Evolutionary conservation across 2,113 vertebrate species (phyloP).

Genomic region (Muntiacus muntjak): DNA sequence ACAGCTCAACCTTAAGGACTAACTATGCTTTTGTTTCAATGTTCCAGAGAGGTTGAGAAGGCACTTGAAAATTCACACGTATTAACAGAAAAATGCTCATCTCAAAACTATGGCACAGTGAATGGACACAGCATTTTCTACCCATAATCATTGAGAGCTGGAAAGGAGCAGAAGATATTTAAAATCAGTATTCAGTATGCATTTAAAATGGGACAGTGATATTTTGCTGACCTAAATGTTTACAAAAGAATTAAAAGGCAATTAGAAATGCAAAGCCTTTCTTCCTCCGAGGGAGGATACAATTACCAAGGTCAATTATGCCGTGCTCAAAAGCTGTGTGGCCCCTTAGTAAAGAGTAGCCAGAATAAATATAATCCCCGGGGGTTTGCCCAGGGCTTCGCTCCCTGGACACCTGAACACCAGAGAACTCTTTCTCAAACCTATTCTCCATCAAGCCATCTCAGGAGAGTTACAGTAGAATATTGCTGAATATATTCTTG

Average conservation of each 20-base stretch:
- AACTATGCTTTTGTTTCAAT: neutral
- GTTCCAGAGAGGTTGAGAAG: constrained; percentile 30
- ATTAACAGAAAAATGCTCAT: neutral
- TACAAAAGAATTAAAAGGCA: constrained; percentile 13
- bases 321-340: neutral
- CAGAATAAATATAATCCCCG: neutral
- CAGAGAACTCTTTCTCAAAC: neutral
- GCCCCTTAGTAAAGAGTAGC: neutral
- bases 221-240: constrained; percentile 36
- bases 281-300: constrained; percentile 12
- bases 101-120: neutral
- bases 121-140: neutral
- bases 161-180: neutral
- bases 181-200: neutral
- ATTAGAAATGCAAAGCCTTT: constrained; percentile 42
- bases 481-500: neutral
- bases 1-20: neutral
- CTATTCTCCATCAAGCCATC: neutral
- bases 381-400: neutral
- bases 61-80: neutral
- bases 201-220: constrained; percentile 5
- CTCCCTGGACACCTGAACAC: neutral
- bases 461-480: neutral
- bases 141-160: neutral
- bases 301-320: constrained; percentile 28